These are phyloP conservation scores for Dryocosmus kuriphilus DNA, from an alignment of 2,888 invertebrate genomes.

Conservation along the genomic window DNA sequence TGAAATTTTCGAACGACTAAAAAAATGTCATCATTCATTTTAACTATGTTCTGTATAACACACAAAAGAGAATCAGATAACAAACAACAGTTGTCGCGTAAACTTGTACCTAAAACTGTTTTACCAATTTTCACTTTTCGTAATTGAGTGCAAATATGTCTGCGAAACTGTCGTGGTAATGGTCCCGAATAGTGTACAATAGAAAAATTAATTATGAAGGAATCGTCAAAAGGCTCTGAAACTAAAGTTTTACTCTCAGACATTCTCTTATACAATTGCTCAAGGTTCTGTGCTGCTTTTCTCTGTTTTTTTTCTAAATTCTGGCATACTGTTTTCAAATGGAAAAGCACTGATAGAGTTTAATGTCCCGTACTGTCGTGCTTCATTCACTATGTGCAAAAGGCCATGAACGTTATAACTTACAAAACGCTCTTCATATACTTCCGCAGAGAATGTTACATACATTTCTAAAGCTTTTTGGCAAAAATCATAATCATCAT, in stretches of 20 bases:
- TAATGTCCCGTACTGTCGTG: not conserved
- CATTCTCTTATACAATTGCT: not conserved
- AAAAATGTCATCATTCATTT: too few relatives aligned
- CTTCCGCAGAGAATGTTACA: not conserved
- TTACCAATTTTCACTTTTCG: too few relatives aligned
- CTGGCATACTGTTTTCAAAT: not conserved
- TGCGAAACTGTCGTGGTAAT: too few relatives aligned
- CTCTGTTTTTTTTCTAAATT: not conserved
- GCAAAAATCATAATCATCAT: not conserved
- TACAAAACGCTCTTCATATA: not conserved
- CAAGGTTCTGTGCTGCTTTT: not conserved
- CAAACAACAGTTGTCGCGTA: too few relatives aligned
- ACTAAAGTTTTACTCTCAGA: not conserved
- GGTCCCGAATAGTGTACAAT: too few relatives aligned
- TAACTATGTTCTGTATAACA: too few relatives aligned
- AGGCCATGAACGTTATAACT: constrained; percentile 14
- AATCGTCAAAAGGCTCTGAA: too few relatives aligned
- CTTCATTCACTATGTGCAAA: constrained; percentile 18
- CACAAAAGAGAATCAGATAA: too few relatives aligned
- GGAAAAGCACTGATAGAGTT: not conserved
- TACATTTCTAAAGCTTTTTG: constrained; percentile 23
- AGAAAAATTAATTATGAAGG: too few relatives aligned
- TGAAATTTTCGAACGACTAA: too few relatives aligned
- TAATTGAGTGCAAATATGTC: too few relatives aligned
- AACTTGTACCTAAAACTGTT: too few relatives aligned